Conservation (phyloP, 2,797 vertebrate species). For the Paramormyrops hopkinsi region DNA sequence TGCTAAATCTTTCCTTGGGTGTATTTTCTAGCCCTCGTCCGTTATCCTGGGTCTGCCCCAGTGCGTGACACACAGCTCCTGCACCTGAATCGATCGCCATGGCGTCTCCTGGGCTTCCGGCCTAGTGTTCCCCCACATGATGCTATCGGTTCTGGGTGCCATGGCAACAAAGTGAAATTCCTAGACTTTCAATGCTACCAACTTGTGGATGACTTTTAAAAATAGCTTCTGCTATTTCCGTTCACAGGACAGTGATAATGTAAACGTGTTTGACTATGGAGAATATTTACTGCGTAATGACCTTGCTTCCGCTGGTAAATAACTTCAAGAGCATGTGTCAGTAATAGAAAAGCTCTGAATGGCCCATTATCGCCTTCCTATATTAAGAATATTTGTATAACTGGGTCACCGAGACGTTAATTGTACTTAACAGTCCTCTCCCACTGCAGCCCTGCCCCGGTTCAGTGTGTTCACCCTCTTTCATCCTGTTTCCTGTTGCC, state of each 20-base stretch:
- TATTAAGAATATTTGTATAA: neutral
- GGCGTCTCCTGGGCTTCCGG: constrained; percentile 40
- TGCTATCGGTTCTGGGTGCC: constrained; percentile 60
- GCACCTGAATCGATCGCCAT: neutral
- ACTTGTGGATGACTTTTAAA: constrained; percentile 49
- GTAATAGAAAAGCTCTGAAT: neutral
- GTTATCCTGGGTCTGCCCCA: neutral
- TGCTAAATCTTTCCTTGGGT: neutral
- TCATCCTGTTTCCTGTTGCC: neutral
- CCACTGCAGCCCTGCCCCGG: neutral
- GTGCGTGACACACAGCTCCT: neutral
- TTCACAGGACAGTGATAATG: constrained; percentile 30
- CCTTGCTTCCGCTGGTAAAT: neutral
- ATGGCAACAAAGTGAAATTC: constrained; percentile 65
- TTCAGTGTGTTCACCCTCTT: neutral
- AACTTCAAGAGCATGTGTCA: neutral
- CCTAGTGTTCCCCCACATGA: constrained; percentile 44
- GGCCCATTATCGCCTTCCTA: neutral
- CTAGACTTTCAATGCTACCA: constrained; percentile 34
- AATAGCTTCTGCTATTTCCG: constrained; percentile 57
- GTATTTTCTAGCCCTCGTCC: neutral
- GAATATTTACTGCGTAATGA: constrained; percentile 28
- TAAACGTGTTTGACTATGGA: neutral
- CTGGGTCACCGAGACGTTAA: neutral
- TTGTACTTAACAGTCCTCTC: neutral